phyloP scores from a whole-genome alignment of 2,888 invertebrate genomes.

The Argynnis bischoffii region DNA sequence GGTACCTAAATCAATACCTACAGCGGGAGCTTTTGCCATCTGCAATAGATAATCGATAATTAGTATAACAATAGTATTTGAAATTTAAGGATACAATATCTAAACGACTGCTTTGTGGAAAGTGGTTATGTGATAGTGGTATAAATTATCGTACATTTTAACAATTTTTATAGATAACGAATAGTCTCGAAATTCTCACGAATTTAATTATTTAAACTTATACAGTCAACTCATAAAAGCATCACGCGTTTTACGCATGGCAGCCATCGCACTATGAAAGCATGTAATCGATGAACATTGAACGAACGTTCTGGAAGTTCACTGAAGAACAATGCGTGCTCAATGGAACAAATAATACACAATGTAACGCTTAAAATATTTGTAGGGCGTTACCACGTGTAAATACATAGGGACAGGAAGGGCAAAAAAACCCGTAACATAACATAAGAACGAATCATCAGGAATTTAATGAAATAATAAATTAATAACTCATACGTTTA shows the following conservation, averaged over 20 bases:
- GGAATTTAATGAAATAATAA: not conserved
- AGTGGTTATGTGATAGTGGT: not conserved
- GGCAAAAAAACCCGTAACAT: slow-evolving; percentile 3
- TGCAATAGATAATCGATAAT: slow-evolving; percentile 51
- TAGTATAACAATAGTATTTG: not conserved
- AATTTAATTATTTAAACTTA: not conserved
- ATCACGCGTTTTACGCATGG: slow-evolving; percentile 41
- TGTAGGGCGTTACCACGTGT: slow-evolving; percentile 18
- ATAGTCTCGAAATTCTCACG: too few relatives aligned
- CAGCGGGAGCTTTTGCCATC: slow-evolving; percentile 90
- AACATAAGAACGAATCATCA: not conserved
- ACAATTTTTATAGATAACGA: too few relatives aligned
- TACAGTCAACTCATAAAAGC: not conserved
- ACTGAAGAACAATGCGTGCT: slow-evolving; percentile 3
- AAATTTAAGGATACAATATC: not conserved
- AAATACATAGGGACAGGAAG: slow-evolving; percentile 4
- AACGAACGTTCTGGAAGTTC: slow-evolving; percentile 57
- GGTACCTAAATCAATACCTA: slow-evolving; percentile 98
- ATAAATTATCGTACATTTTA: too few relatives aligned
- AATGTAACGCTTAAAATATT: not conserved
- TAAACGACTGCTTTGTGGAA: not conserved
- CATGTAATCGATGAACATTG: slow-evolving; percentile 52
- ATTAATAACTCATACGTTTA: not conserved
- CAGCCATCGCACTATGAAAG: slow-evolving; percentile 53
- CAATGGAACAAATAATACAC: not conserved